Evolutionary conservation across 2,888 invertebrate genomes (phyloP).

Genomic region (Microctonus brassicae): DNA sequence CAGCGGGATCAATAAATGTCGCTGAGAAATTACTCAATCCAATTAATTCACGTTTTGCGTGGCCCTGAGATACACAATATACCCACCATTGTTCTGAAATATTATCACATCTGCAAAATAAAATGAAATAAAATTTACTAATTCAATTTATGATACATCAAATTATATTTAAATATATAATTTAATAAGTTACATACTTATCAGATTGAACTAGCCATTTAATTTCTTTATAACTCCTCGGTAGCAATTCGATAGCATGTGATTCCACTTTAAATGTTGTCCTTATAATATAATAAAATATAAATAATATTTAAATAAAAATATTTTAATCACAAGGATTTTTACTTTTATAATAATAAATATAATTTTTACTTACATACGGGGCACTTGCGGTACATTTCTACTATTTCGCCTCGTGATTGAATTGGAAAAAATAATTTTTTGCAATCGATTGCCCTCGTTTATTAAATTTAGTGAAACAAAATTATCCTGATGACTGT

Average conservation of each 20-base stretch:
- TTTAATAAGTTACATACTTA: conserved; percentile 39
- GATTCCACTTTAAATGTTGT: conserved; percentile 49
- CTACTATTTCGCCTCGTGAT: conserved; percentile 26
- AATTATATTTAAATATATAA: background rate
- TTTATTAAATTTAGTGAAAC: conserved; percentile 72
- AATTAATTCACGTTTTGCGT: conserved; percentile 72
- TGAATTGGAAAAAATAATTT: conserved; percentile 67
- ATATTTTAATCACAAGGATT: background rate
- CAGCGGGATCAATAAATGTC: conserved; percentile 74
- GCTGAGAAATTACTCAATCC: conserved; percentile 72
- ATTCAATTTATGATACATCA: conserved; percentile 1
- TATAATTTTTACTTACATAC: conserved; percentile 30
- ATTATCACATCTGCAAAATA: conserved; percentile 54
- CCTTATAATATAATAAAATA: conserved; percentile 36
- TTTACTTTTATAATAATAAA: background rate
- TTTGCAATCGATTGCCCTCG: conserved; percentile 72
- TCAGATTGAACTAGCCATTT: conserved; percentile 51
- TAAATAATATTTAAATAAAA: background rate
- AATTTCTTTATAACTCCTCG: conserved; percentile 42
- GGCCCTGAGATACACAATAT: conserved; percentile 72
- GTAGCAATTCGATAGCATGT: conserved; percentile 48
- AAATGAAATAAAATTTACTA: background rate
- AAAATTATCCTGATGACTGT: conserved; percentile 53
- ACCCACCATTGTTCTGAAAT: conserved; percentile 75
- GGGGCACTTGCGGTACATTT: conserved; percentile 33